These are phyloP conservation scores for Aphelocoma coerulescens DNA, from an alignment of 2,113 vertebrate species.

Conservation along the genomic window DNA sequence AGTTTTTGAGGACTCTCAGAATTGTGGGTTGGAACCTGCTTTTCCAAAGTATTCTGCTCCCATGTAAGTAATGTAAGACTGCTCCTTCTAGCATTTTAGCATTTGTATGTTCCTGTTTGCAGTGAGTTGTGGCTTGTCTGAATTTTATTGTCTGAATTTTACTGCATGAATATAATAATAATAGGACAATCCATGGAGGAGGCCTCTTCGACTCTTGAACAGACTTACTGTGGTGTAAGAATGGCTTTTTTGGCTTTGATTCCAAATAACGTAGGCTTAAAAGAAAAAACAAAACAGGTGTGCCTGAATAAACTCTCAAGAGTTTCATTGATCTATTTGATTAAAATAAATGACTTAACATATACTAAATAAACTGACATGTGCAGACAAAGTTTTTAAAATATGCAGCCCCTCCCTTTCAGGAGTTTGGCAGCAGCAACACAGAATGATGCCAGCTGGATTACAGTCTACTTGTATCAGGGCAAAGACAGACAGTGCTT, in stretches of 20 bases:
- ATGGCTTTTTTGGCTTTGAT: slow-evolving; percentile 14
- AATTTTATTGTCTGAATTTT: background rate
- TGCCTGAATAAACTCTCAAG: slow-evolving; percentile 20
- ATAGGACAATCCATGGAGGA: background rate
- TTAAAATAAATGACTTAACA: slow-evolving; percentile 36
- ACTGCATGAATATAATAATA: background rate
- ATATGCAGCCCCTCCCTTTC: slow-evolving; percentile 9
- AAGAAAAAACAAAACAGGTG: slow-evolving; percentile 37
- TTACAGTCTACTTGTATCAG: background rate
- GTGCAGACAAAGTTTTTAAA: slow-evolving; percentile 34
- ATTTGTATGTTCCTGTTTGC: background rate
- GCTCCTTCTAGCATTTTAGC: background rate
- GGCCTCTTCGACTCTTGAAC: background rate
- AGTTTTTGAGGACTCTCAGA: background rate
- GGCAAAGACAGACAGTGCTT: slow-evolving; percentile 7
- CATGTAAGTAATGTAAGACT: background rate
- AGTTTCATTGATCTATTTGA: slow-evolving; percentile 35
- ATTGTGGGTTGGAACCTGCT: background rate
- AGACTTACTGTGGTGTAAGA: background rate
- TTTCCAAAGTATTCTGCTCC: background rate
- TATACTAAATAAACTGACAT: slow-evolving; percentile 40
- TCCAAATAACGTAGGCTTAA: background rate
- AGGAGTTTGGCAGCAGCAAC: slow-evolving; percentile 9
- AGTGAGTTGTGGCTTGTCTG: slow-evolving; percentile 35
- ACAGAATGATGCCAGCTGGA: slow-evolving; percentile 15